Conservation (phyloP, 2,113 vertebrate species). For the Silurus asotus region DNA sequence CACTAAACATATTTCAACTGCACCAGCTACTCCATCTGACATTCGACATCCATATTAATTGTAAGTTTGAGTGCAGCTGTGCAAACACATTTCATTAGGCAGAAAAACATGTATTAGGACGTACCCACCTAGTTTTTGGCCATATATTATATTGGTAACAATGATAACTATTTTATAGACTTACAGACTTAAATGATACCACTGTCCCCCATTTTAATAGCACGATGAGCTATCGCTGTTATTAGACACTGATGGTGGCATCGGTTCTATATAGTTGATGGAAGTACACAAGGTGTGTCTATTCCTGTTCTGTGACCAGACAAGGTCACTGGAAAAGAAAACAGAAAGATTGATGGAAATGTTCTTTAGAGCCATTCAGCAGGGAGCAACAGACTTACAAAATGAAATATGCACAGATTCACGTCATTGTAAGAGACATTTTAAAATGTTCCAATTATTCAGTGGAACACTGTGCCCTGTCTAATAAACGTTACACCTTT, state of each 20-base stretch:
- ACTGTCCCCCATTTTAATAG: neutral
- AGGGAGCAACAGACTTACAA: constrained; percentile 3
- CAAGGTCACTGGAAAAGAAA: constrained; percentile 49
- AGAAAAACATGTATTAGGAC: neutral
- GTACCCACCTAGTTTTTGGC: neutral
- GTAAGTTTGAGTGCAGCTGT: neutral
- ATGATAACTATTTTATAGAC: no score
- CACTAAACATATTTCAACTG: neutral
- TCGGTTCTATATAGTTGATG: neutral
- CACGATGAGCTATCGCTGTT: neutral
- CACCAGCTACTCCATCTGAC: neutral
- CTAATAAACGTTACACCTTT: neutral
- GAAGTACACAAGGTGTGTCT: constrained; percentile 46
- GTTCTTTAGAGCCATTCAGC: constrained; percentile 9
- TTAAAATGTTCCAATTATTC: neutral
- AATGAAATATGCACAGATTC: constrained; percentile 5
- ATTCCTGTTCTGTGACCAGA: constrained; percentile 51
- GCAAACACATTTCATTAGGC: neutral
- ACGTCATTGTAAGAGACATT: constrained; percentile 6
- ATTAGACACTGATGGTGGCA: neutral
- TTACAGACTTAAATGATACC: neutral
- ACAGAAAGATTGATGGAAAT: constrained; percentile 44
- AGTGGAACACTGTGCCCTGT: constrained; percentile 14
- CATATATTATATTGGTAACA: neutral
- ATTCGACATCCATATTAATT: neutral